These are phyloP conservation scores for Muscina levida DNA, from an alignment of 2,888 invertebrate species.

Conservation along the genomic window DNA sequence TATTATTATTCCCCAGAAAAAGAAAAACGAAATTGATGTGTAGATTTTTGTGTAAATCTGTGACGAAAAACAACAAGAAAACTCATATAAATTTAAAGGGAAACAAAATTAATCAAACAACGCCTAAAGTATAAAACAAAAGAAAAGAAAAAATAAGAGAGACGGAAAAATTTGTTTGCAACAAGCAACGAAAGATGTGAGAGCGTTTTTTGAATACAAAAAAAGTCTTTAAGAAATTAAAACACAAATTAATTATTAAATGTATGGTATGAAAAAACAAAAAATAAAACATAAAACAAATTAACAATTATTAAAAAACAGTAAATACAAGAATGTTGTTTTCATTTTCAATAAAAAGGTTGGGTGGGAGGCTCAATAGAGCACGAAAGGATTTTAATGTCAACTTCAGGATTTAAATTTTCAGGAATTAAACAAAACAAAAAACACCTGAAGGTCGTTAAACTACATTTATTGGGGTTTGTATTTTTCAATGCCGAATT, in stretches of 20 bases:
- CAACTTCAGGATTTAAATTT: too few relatives aligned
- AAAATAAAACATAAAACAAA: constrained; percentile 57
- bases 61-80: constrained; percentile 40
- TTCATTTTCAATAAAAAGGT: background rate
- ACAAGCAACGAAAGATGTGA: constrained; percentile 43
- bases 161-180: constrained; percentile 56
- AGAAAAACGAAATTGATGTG: constrained; percentile 56
- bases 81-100: constrained; percentile 39
- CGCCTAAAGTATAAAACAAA: background rate
- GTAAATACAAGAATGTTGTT: constrained; percentile 34
- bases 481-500: too few relatives aligned
- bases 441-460: too few relatives aligned
- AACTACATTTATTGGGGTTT: too few relatives aligned
- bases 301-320: constrained; percentile 63
- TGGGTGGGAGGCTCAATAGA: too few relatives aligned
- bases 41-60: constrained; percentile 60
- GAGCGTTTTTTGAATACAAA: constrained; percentile 11
- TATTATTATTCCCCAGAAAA: background rate
- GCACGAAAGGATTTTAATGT: too few relatives aligned
- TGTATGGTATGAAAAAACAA: constrained; percentile 57
- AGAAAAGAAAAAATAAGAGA: background rate
- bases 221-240: constrained; percentile 53
- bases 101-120: constrained; percentile 22
- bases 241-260: constrained; percentile 64
- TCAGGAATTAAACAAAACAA: too few relatives aligned